phyloP scores from a whole-genome alignment of 2,888 invertebrate species.

The Plagodis dolabraria region DNA sequence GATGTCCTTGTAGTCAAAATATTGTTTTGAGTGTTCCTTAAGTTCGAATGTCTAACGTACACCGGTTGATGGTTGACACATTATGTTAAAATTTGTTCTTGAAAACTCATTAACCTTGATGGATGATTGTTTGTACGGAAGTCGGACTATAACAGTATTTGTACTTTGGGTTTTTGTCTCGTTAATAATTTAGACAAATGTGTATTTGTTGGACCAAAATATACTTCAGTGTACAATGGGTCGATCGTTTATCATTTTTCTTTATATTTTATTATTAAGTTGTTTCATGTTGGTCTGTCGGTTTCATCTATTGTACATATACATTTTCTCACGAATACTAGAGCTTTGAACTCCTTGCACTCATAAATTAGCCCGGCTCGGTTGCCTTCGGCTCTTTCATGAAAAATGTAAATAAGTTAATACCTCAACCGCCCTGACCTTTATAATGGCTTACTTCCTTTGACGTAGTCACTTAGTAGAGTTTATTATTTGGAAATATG shows the following conservation, averaged over 20 bases:
- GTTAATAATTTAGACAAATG: constrained; percentile 7
- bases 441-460: constrained; percentile 14
- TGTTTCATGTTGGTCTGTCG: not conserved
- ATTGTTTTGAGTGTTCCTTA: too few relatives aligned
- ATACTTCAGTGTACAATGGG: constrained; percentile 8
- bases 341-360: constrained; percentile 11
- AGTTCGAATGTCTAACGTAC: too few relatives aligned
- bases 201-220: not conserved
- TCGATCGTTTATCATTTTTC: constrained; percentile 11
- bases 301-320: constrained; percentile 11
- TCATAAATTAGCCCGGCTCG: constrained; percentile 6
- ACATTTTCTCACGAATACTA: constrained; percentile 17
- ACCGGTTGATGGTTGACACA: not conserved
- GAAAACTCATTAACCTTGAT: constrained; percentile 23
- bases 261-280: constrained; percentile 4
- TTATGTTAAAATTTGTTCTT: constrained; percentile 10
- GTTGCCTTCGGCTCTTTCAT: constrained; percentile 14
- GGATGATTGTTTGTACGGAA: constrained; percentile 21
- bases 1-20: too few relatives aligned
- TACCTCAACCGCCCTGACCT: constrained; percentile 16
- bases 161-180: constrained; percentile 14
- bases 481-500: not conserved
- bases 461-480: constrained; percentile 6
- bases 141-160: constrained; percentile 15
- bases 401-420: constrained; percentile 7